Percentiles rank a stretch among this genome's conserved stretches.
phyloP scores from a whole-genome alignment of 2,113 vertebrate genomes.

The Scortum barcoo region DNA sequence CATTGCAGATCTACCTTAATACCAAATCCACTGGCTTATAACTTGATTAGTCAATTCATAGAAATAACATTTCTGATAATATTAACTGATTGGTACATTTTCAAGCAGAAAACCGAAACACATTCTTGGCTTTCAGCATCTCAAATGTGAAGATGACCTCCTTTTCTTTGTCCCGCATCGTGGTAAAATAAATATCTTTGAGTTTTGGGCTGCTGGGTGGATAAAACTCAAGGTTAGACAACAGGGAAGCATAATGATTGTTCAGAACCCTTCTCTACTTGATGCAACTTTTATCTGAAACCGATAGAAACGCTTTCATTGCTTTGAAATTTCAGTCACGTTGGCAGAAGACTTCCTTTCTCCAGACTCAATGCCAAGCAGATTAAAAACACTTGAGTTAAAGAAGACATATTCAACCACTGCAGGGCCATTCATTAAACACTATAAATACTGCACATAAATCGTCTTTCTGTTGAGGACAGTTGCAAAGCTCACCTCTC shows the following conservation, averaged over 20 bases:
- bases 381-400: neutral
- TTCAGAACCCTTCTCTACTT: neutral
- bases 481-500: neutral
- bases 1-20: neutral
- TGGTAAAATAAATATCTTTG: neutral
- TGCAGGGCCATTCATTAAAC: neutral
- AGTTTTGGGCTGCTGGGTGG: neutral
- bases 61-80: neutral
- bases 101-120: neutral
- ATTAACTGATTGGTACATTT: neutral
- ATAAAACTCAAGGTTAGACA: neutral
- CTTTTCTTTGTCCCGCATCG: neutral
- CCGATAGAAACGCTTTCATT: neutral
- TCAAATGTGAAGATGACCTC: neutral
- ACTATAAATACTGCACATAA: neutral
- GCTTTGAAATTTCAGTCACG: neutral
- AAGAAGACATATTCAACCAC: neutral
- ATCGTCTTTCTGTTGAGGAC: neutral
- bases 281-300: neutral
- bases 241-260: neutral
- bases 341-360: neutral
- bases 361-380: neutral
- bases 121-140: neutral
- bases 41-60: neutral
- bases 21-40: neutral